These are phyloP conservation scores for Diorhabda sublineata DNA, from an alignment of 1,140 invertebrate species.

Conservation along the genomic window DNA sequence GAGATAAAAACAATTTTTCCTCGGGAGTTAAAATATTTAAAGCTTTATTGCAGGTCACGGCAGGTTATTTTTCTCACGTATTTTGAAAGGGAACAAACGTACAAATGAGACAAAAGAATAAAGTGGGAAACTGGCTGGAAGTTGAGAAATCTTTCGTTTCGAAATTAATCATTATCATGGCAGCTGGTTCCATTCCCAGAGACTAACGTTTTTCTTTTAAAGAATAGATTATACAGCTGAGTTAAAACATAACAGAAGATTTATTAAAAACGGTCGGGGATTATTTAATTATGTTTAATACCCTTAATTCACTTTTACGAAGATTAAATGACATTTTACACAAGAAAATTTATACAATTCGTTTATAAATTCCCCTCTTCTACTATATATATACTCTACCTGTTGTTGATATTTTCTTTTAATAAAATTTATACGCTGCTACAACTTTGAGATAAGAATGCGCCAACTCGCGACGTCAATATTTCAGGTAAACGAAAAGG, in stretches of 20 bases:
- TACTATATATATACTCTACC: no score
- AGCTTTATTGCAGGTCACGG: constrained; percentile 15
- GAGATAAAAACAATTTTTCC: constrained; percentile 9
- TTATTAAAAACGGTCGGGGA: no score
- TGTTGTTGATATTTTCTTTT: no score
- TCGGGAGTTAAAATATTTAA: constrained; percentile 16
- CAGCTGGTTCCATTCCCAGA: neutral
- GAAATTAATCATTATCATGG: constrained; percentile 7
- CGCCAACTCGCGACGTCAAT: no score
- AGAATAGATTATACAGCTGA: neutral
- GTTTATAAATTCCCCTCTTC: no score
- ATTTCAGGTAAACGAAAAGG: no score
- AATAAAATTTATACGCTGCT: no score
- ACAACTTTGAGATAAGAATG: no score
- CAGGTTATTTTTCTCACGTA: constrained; percentile 19
- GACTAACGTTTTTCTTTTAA: constrained; percentile 3
- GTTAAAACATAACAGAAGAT: neutral
- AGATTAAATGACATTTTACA: no score
- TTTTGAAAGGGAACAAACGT: constrained; percentile 5
- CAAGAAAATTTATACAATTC: no score
- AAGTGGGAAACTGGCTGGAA: constrained; percentile 3
- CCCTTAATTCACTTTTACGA: no score
- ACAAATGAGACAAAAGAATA: constrained; percentile 2
- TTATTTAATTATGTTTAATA: no score
- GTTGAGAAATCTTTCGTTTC: neutral